Evolutionary conservation across 2,797 vertebrate genomes (phyloP), one percentile per base, ranked within the genome.

Genomic region (Otolemur crassicaudatus): DNA sequence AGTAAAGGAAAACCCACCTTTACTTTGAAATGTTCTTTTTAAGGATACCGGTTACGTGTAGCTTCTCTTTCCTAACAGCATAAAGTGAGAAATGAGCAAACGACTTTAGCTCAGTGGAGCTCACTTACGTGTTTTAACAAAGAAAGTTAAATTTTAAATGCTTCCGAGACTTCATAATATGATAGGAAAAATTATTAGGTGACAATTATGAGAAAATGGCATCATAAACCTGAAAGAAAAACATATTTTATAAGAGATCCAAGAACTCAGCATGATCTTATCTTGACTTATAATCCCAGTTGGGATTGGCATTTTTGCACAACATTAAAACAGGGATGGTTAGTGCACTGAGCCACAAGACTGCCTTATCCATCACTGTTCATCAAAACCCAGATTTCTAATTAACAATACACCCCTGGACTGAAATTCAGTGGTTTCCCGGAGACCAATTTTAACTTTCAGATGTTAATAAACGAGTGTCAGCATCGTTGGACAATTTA

Each of bases 401-500:
- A 98, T 97, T 91, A 97, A 96, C 4, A 63, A 23, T 90, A 83
- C 29, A 95, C 40, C 77, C 81, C 9, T 67, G 77, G 72, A 97
- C 49, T 58, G 75, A 90, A 94, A 96, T 91, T 94, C 94, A n/a
- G 2, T 90, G 84, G 90, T 97, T 97, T 98, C 70, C 67, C 87
- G 97, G 34, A 93, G 88, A 97, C 76, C 88, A 67, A 13, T 97
- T 97, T 96, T 97, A 95, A 96, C 70, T 89, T 90, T 92, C 91
- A 97, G 96, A 91, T 97, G 96, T 96, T 98, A 97, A 97, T 96
- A 98, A 97, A 95, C 93, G 40, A 91, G 65, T 92, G 94, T 97
- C 96, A 97, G 95, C 90, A 91, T 0, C 5, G 43, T n/a, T 25
- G 61, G 91, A 91, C 90, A 95, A 97, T 93, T 94, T 92, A 92